Evolutionary conservation across 2,797 vertebrate species (phyloP).

Genomic region (Silurus aristotelis): DNA sequence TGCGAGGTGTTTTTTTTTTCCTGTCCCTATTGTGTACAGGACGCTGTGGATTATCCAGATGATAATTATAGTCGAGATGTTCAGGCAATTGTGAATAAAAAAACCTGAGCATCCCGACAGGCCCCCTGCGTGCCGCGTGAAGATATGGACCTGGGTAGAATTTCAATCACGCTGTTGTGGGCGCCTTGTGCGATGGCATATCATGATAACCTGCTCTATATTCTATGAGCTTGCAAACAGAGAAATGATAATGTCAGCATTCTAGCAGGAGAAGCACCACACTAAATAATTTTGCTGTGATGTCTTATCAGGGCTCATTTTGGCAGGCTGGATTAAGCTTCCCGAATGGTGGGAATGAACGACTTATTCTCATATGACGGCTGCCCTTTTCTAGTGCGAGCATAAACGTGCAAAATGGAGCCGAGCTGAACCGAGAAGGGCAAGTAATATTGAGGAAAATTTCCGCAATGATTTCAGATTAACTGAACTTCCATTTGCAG

Average conservation of each 20-base stretch:
- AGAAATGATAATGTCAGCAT: slow-evolving; percentile 59
- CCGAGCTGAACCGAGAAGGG: neutral
- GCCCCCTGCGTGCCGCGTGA: slow-evolving; percentile 23
- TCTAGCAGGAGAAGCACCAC: slow-evolving; percentile 53
- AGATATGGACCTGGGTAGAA: slow-evolving; percentile 43
- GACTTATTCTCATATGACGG: slow-evolving; percentile 39
- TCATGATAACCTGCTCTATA: slow-evolving; percentile 57
- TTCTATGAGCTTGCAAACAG: slow-evolving; percentile 52
- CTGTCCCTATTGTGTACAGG: slow-evolving; percentile 5
- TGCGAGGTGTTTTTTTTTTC: neutral
- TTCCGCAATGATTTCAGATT: slow-evolving; percentile 51
- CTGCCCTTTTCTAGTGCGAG: slow-evolving; percentile 1
- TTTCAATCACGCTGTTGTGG: slow-evolving; percentile 48
- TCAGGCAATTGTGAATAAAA: slow-evolving; percentile 38
- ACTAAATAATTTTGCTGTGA: slow-evolving; percentile 56
- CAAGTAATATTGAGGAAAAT: slow-evolving; percentile 42
- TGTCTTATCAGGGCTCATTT: slow-evolving; percentile 51
- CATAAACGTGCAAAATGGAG: slow-evolving; percentile 27
- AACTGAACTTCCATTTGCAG: slow-evolving; percentile 51
- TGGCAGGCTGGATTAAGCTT: slow-evolving; percentile 56
- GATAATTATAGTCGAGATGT: slow-evolving; percentile 19
- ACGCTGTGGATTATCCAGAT: slow-evolving; percentile 5
- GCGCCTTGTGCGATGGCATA: slow-evolving; percentile 41
- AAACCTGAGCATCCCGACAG: slow-evolving; percentile 3
- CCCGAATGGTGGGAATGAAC: slow-evolving; percentile 52